Conservation (phyloP, 2,797 vertebrate species). For the Macropus fuliginosus region DNA sequence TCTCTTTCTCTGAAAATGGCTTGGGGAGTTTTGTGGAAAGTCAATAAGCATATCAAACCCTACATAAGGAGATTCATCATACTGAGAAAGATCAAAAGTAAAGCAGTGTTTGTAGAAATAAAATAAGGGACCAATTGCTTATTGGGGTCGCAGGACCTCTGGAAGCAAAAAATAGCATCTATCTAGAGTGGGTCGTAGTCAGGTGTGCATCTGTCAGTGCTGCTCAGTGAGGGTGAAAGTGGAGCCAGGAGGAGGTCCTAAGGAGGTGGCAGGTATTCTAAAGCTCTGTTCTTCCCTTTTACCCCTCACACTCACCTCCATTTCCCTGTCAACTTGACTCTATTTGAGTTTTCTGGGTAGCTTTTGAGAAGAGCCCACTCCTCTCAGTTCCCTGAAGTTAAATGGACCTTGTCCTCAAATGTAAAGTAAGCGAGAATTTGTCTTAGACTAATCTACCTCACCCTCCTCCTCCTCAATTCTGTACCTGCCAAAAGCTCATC, state of each 20-base stretch:
- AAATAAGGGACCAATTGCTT: not conserved
- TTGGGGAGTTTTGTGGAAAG: conserved; percentile 73
- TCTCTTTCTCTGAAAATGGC: conserved; percentile 77
- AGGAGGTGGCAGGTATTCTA: not conserved
- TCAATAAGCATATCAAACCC: conserved; percentile 67
- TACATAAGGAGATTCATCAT: conserved; percentile 61
- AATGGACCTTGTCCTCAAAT: not conserved
- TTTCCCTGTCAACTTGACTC: not conserved
- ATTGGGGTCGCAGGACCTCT: not conserved
- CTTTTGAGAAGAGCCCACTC: not conserved
- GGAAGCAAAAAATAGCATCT: not conserved
- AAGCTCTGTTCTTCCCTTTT: conserved; percentile 22
- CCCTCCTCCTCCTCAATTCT: not conserved
- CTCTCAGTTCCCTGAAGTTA: not conserved
- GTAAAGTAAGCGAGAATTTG: not conserved
- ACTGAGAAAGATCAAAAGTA: conserved; percentile 21
- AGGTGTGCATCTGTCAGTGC: not conserved
- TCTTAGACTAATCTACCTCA: not conserved
- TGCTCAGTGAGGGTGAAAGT: not conserved
- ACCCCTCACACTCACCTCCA: not conserved
- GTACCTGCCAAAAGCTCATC: not conserved
- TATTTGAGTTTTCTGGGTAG: not conserved
- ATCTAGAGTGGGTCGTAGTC: not conserved
- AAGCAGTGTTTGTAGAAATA: not conserved
- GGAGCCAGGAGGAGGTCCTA: not conserved